These are phyloP conservation scores for Oedothorax gibbosus DNA, from an alignment of 1,140 invertebrate genomes.

Conservation along the genomic window DNA sequence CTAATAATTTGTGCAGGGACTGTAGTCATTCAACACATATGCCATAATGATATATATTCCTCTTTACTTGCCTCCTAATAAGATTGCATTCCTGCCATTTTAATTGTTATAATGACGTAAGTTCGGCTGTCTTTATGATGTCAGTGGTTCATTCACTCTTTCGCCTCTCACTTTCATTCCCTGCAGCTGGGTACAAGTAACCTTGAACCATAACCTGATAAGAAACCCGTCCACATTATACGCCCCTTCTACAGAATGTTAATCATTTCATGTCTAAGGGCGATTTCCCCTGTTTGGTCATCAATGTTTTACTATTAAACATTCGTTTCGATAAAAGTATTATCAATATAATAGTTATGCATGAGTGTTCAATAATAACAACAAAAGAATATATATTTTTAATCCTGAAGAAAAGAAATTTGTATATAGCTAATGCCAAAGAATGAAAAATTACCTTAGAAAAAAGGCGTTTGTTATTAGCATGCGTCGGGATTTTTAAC, in stretches of 20 bases:
- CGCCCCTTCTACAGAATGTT: background rate
- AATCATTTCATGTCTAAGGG: background rate
- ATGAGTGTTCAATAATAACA: background rate
- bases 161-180: constrained; percentile 4
- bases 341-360: background rate
- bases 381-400: background rate
- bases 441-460: no score
- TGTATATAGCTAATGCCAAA: no score
- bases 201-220: constrained; percentile 46
- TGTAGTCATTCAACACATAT: no score
- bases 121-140: constrained; percentile 37
- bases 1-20: no score
- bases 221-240: constrained; percentile 25
- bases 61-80: no score
- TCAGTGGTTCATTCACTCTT: constrained; percentile 52
- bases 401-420: no score
- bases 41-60: no score
- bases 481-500: no score
- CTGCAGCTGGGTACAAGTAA: constrained; percentile 20
- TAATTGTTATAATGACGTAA: no score
- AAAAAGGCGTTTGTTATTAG: no score
- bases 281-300: background rate
- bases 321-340: background rate
- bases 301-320: background rate
- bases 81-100: no score